Percentiles rank a stretch among this genome's conserved stretches.
Conservation (phyloP, 2,797 vertebrate species). For the Synaphobranchus kaupii region DNA sequence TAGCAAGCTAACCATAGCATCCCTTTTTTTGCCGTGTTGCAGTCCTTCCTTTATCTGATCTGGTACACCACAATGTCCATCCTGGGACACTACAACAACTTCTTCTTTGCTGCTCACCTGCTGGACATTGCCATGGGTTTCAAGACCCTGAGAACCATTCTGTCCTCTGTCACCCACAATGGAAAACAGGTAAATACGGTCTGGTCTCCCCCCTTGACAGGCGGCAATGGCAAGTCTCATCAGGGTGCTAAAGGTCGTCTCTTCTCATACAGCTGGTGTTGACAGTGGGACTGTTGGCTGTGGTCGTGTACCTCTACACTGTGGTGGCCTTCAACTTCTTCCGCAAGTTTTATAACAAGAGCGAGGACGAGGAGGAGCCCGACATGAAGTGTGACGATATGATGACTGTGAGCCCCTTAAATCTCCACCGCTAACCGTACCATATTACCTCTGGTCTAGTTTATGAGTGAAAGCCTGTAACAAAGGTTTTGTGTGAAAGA, state of each 20-base stretch:
- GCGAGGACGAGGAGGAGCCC: slow-evolving; percentile 91
- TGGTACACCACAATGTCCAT: slow-evolving; percentile 99
- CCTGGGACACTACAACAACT: slow-evolving; percentile 98
- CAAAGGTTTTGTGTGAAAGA: neutral
- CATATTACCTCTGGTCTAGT: neutral
- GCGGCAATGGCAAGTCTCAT: neutral
- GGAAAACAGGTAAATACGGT: slow-evolving; percentile 90
- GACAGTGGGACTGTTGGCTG: slow-evolving; percentile 92
- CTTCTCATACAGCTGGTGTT: slow-evolving; percentile 80
- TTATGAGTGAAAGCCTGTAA: neutral
- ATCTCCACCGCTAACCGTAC: neutral
- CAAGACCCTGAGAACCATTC: slow-evolving; percentile 94
- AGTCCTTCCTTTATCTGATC: slow-evolving; percentile 96
- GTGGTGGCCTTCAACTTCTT: slow-evolving; percentile 99
- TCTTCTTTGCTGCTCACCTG: slow-evolving; percentile 97
- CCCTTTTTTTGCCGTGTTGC: slow-evolving; percentile 16
- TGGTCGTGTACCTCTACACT: slow-evolving; percentile 97
- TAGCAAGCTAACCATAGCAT: neutral
- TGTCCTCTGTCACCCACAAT: slow-evolving; percentile 97
- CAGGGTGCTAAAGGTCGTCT: neutral
- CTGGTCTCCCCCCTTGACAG: neutral
- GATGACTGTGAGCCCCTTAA: slow-evolving; percentile 86
- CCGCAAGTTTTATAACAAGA: slow-evolving; percentile 99
- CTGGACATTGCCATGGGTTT: slow-evolving; percentile 99
- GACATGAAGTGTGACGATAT: slow-evolving; percentile 99